Evolutionary conservation across 2,113 vertebrate species (phyloP), one percentile per base, ranked within the genome.

Genomic region (Tylochromis polylepis): DNA sequence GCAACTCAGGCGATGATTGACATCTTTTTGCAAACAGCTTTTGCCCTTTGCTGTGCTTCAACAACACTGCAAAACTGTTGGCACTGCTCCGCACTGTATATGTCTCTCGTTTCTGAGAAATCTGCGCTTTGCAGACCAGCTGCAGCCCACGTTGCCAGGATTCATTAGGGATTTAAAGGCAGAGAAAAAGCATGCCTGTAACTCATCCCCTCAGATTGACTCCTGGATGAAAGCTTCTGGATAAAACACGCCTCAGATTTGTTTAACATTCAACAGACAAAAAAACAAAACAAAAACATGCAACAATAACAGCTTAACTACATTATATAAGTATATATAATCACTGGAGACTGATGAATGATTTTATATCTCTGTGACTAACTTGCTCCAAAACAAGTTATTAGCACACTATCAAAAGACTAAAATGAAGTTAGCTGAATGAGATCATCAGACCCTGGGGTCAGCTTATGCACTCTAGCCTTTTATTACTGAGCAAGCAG

Each of bases 101-200:
- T 34, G 46, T 81, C 38, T 84, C 83, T 77, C 8, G 14, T 87
- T 88, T 79, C 65, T 65, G 84, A 89, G 79, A 77, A 49, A 77
- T 51, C 84, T 87, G 83, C 79, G 84, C 87, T 81, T 82, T 85
- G 43, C 75, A 11, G 67, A 36, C 46, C 77, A 65, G 29, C 84
- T 85, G 81, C 86, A 72, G 83, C 67, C 78, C 4, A 84, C 36
- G 3, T 34, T 86, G 78, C 56, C 91, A 86, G 85, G 58, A 20
- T 51, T 78, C 83, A 88, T 90, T 59, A 88, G 36, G 53, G 86
- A 89, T 85, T 78, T 58, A 79, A 22, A 85, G 51, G 7, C 70
- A 58, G 85, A 91, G 79, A 82, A 77, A 89, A 67, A 84, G 31
- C 83, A 85, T n/a, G 8, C 70, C 70, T 81, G 82, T 34, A 72